Percentiles rank a stretch among this genome's conserved stretches.
These are phyloP conservation scores for Cheirogaleus medius DNA, from an alignment of 2,113 vertebrate species.

Conservation along the genomic window DNA sequence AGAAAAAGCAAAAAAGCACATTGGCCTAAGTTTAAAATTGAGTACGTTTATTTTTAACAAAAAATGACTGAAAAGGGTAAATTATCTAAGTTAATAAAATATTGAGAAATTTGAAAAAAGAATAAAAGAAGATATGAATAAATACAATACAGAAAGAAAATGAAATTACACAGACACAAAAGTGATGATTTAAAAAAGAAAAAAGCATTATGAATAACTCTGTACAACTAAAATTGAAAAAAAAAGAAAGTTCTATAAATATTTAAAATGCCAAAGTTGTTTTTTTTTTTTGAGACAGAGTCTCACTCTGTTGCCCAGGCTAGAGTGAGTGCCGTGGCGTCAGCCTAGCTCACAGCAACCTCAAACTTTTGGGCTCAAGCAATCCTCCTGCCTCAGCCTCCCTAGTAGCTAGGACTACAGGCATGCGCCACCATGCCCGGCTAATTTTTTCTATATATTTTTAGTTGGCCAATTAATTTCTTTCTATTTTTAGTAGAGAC, in stretches of 20 bases:
- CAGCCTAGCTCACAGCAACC: too few relatives aligned
- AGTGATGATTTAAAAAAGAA: neutral
- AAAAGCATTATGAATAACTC: neutral
- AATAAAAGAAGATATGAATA: neutral
- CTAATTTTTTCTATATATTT: too few relatives aligned
- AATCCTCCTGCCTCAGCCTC: too few relatives aligned
- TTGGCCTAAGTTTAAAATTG: conserved; percentile 53
- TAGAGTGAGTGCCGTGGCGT: too few relatives aligned
- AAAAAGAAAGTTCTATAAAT: neutral
- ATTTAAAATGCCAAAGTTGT: neutral
- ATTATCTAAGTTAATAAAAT: conserved; percentile 57
- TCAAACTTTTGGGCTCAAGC: too few relatives aligned
- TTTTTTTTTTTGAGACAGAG: too few relatives aligned
- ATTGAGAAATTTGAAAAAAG: conserved; percentile 18
- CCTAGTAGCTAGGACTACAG: too few relatives aligned
- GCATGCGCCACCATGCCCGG: too few relatives aligned
- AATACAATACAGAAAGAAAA: conserved; percentile 40
- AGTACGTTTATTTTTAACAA: conserved; percentile 47
- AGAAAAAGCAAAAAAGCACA: conserved; percentile 22
- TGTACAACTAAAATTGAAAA: neutral
- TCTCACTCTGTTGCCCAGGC: too few relatives aligned
- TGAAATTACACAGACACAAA: neutral
- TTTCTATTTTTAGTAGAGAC: too few relatives aligned
- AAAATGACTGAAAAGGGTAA: neutral
- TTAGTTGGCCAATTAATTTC: too few relatives aligned